Evolutionary conservation across 2,888 invertebrate species (phyloP), one percentile per base, ranked within the genome.

Genomic region (Halictus quadricinctus): DNA sequence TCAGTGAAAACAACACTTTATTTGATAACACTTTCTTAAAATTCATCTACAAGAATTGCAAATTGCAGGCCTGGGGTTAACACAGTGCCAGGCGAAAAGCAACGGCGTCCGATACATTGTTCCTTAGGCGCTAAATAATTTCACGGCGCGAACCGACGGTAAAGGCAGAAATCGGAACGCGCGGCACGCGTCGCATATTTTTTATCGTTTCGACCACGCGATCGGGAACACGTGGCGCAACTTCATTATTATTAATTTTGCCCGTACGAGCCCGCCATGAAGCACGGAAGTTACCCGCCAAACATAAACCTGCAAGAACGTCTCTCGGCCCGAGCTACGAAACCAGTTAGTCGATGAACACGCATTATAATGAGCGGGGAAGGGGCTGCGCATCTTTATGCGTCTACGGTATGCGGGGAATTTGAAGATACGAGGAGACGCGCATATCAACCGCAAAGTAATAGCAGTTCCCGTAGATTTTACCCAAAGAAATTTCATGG

Each of bases 141-240:
- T 46, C 50, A 72, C 21, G 70, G 29, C 18, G 18, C 18, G 48
- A 48, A 41, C 41, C 29, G 18, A n/a, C 66, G 0, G 10, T 69
- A 21, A 69, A 69, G 69, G 69, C 69, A 82, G 77, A 77, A 69
- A 82, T 60, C 15, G 58, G 29, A 83, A 73, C 76, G 15, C n/a
- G 41, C 48, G 25, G 66, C 77, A 66, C 82, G 21, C 36, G 78
- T 36, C 50, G 66, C 60, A 25, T 60, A 72, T 78, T 78, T 84
- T 83, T 84, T 78, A 83, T 74, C 82, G 58, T 74, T 77, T 50
- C 36, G 21, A 29, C 18, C 72, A 69, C 36, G 54, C 83, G 82
- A 77, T 82, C 83, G 82, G n/a, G 13, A 84, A 82, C 83, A 84
- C 50, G 73, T 74, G 83, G 77, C 18, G 83, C 83, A 74, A 70